Evolutionary conservation across 2,888 invertebrate species (phyloP), one percentile per base, ranked within the genome.

Genomic region (Caenorhabditis sp.): DNA sequence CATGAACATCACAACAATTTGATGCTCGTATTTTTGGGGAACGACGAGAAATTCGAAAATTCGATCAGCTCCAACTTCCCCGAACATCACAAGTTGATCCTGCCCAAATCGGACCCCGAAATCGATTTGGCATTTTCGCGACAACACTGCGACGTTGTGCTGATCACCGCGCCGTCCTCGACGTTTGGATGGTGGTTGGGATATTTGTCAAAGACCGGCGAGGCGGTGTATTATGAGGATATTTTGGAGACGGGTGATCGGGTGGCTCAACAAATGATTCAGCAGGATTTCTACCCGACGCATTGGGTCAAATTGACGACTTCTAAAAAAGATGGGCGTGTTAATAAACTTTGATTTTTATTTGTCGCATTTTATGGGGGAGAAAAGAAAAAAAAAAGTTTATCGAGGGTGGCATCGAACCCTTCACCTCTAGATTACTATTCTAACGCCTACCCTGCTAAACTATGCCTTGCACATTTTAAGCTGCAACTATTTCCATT

Each of bases 151-250:
- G 43, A 43, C 14, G 43, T 43, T 17, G 43, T 43, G 12, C 14
- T 43, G 17, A 43, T 43, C 12, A 43, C 43, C 54, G 66, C 70
- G 0, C 70, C 70, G 0, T 62, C 70, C 6, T 66, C 66, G 4
- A 59, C 70, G 26, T 70, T 70, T 36, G 70, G 70, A 49, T 70
- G 65, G 62, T 70, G 65, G 58, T 26, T 66, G 19, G 70, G 54
- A 10, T 70, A 66, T 59, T 24, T 62, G 14, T 50, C 70, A 10
- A 66, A 66, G 21, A 43, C 36, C n/a, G 51, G 24, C n/a, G 21
- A 50, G 1, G 31, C 3, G 19, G 70, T 70, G 1, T 70, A 70
- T 37, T 66, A 70, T 43, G 19, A 65, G 43, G 61, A 70, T 27
- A 70, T 70, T n/a, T n/a, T 43, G 5, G 53, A 60, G 26, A 70